phyloP scores from a whole-genome alignment of 2,888 invertebrate species.

The Chamaedrilus cognettii region DNA sequence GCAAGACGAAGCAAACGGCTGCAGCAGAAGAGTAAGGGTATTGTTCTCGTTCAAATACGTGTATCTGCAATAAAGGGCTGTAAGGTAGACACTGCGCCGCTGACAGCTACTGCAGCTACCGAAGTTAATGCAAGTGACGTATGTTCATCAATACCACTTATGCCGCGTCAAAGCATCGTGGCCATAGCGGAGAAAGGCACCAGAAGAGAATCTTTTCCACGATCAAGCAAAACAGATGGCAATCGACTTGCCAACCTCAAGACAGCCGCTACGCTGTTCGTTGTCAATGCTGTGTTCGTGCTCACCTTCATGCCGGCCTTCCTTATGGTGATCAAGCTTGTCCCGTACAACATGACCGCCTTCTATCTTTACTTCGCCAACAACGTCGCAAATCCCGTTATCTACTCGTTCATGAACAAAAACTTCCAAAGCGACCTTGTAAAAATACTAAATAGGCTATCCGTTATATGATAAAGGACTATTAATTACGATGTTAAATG shows the following conservation, averaged over 20 bases:
- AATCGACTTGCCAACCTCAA: constrained; percentile 49
- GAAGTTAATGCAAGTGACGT: neutral
- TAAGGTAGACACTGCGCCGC: neutral
- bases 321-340: constrained; percentile 46
- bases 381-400: constrained; percentile 59
- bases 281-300: constrained; percentile 55
- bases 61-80: neutral
- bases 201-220: neutral
- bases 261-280: constrained; percentile 57
- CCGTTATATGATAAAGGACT: too few species aligned
- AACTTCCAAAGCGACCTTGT: constrained; percentile 55
- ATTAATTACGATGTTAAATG: too few species aligned
- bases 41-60: constrained; percentile 13
- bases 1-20: constrained; percentile 21
- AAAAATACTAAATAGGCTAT: too few species aligned
- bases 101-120: neutral
- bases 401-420: constrained; percentile 59
- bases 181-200: neutral
- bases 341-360: constrained; percentile 44
- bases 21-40: constrained; percentile 29
- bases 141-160: too few species aligned
- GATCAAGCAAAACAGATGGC: constrained; percentile 29
- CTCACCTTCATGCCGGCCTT: constrained; percentile 54
- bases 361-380: constrained; percentile 59
- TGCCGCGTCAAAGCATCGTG: neutral